phyloP scores from a whole-genome alignment of 35 echinoderm and acorn worm genomes.

The Lytechinus variegatus region DNA sequence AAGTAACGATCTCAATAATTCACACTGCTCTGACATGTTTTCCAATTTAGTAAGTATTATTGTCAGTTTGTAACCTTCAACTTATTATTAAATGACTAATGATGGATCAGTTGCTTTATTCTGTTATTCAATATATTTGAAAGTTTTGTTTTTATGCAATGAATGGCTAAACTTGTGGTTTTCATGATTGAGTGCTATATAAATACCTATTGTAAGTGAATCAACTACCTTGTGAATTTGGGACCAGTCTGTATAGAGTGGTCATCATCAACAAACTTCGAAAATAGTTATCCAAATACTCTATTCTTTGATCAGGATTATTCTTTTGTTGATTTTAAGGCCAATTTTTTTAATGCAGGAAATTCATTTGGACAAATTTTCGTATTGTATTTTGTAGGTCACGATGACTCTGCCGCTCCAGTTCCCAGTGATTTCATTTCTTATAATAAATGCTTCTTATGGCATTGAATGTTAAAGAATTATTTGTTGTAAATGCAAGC shows the following conservation, averaged over 20 bases:
- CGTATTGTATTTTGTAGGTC: background rate
- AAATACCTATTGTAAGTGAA: background rate
- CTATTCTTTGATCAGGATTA: background rate
- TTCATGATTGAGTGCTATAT: slow-evolving; percentile 4
- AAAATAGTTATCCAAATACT: background rate
- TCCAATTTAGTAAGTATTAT: background rate
- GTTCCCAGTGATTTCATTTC: too few species aligned
- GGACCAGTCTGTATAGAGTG: background rate
- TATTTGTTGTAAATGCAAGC: too few species aligned
- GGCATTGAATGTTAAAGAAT: too few species aligned
- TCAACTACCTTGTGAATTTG: background rate
- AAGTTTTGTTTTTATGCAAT: background rate
- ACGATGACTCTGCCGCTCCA: background rate
- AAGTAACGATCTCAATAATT: background rate
- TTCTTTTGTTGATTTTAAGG: background rate
- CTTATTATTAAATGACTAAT: background rate
- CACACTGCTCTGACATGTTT: background rate
- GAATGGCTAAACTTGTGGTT: background rate
- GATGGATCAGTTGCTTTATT: too few species aligned
- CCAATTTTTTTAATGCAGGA: background rate
- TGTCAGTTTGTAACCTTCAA: background rate
- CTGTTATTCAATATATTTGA: background rate
- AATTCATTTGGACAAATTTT: background rate
- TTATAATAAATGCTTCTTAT: too few species aligned
- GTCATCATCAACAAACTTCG: background rate